Base-by-base conservation (phyloP, 2,113 vertebrate genomes). In the Colaptes auratus region DNA sequence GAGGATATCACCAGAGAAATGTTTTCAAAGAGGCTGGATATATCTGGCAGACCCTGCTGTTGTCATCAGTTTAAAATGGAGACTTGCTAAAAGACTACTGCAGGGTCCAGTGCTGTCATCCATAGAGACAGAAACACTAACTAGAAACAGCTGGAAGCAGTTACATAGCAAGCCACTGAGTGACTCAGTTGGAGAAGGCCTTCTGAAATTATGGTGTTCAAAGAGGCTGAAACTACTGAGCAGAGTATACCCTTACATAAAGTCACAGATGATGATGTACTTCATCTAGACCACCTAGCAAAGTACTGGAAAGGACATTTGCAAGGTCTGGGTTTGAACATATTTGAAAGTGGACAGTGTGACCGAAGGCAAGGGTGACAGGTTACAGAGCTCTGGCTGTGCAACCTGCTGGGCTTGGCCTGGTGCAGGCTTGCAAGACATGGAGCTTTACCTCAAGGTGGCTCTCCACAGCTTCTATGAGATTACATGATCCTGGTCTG, bases 51-150 rank as follows among this genome's bases (percentile, higher is more conserved):
- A 30, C 28, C 10, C 16, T 53, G 55, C 19, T 70, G 75, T 6
- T 66, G 46, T 92, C 82, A 91, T 44, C 18, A 3, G 17, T 50
- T 89, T 73, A 70, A 95, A 96, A 93, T 36, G 18, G 90, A 92
- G 87, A 17, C 33, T 91, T 2, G 20, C 64, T 66, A 35, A 82
- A 36, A 64, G 31, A 18, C 76, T 66, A 77, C 48, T 83, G 46
- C 21, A 25, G 13, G 24, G 46, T 39, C 12, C 53, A 59, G 21
- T 77, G 56, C 28, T 90, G 64, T 88, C 52, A 31, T 20, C n/a
- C 44, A 15, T 16, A 30, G 14, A 31, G 20, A 46, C 42, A 1
- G 3, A 30, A 44, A 50, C 78, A 55, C 10, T 52, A 31, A 27
- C 19, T 46, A 28, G 85, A 92, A 94, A 91, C 13, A 65, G 19